Evolutionary conservation across 2,113 vertebrate species (phyloP).

Genomic region (Ochotona princeps): DNA sequence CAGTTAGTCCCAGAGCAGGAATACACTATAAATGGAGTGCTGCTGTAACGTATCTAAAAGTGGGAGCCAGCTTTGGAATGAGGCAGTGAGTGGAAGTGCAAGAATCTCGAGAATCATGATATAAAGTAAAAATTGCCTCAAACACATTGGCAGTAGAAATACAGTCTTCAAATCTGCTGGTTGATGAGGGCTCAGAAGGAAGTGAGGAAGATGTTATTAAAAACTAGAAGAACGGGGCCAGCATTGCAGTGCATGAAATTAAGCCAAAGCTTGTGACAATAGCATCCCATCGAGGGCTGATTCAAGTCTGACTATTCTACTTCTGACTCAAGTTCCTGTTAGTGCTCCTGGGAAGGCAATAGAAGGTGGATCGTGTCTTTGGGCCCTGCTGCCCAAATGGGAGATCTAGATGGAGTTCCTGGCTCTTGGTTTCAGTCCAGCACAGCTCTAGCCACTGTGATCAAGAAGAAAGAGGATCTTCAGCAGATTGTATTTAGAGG

Average conservation of each 20-base stretch:
- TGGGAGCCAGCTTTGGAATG: neutral
- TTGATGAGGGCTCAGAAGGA: neutral
- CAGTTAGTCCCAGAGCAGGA: neutral
- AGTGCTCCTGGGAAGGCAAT: too few relatives aligned
- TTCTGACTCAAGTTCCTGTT: too few relatives aligned
- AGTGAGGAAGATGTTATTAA: neutral
- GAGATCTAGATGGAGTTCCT: too few relatives aligned
- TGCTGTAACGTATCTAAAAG: neutral
- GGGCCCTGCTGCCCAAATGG: too few relatives aligned
- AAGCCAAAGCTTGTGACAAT: too few relatives aligned
- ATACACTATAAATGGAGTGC: neutral
- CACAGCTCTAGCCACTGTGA: too few relatives aligned
- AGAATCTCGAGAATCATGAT: neutral
- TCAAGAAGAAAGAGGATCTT: too few relatives aligned
- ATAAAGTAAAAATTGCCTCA: neutral
- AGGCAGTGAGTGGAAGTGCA: neutral
- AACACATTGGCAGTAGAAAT: neutral
- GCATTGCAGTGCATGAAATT: too few relatives aligned
- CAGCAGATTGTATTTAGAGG: slow-evolving; percentile 6
- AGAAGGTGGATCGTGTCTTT: too few relatives aligned
- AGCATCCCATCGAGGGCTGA: too few relatives aligned
- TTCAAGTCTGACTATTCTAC: too few relatives aligned
- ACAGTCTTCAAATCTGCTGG: neutral
- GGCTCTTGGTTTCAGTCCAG: too few relatives aligned
- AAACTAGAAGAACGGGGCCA: neutral